Conservation (phyloP, 2,113 vertebrate genomes). For the Scopus umbretta region DNA sequence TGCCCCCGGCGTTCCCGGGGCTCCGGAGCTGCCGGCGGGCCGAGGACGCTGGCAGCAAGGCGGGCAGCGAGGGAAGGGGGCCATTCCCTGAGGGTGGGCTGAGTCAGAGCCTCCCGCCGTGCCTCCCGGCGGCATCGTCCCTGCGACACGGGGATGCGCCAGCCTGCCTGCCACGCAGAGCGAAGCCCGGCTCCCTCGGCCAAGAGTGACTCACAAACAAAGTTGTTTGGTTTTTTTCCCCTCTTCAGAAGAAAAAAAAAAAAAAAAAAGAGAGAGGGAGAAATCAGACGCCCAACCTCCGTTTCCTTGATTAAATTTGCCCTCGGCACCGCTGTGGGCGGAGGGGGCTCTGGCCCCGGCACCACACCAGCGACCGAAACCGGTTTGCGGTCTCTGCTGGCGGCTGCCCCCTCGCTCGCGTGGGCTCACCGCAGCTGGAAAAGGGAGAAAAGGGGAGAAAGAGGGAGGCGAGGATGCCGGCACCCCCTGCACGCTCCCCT, state of each 20-base stretch:
- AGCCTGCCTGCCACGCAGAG: neutral
- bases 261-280: neutral
- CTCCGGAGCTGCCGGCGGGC: neutral
- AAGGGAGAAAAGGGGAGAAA: neutral
- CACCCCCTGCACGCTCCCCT: neutral
- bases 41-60: neutral
- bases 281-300: neutral
- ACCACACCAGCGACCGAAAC: neutral
- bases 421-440: neutral
- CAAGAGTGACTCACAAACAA: conserved; percentile 21
- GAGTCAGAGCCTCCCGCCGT: neutral
- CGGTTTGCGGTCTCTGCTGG: neutral
- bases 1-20: neutral
- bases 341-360: neutral
- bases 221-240: neutral
- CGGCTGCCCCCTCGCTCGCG: neutral
- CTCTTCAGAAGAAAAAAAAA: neutral
- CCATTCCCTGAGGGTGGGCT: neutral
- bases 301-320: neutral
- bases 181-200: neutral
- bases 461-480: neutral
- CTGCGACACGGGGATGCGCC: neutral
- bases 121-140: neutral
- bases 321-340: neutral
- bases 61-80: neutral